These are phyloP conservation scores for Drosophila ambigua DNA, from an alignment of 1,140 invertebrate genomes.

Conservation along the genomic window DNA sequence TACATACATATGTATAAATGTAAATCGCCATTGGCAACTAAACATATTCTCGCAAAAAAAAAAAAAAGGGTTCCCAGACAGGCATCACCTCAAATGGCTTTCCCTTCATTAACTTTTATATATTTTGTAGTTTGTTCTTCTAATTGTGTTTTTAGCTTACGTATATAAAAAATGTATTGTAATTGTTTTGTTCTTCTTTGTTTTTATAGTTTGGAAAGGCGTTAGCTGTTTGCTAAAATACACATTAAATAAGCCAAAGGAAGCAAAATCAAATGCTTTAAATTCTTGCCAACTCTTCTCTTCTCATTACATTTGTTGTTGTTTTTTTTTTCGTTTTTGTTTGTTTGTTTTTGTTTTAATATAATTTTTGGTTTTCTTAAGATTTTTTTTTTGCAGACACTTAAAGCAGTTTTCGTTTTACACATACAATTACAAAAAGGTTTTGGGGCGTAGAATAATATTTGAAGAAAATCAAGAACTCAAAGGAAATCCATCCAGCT, in stretches of 20 bases:
- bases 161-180: constrained; percentile 14
- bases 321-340: constrained; percentile 2
- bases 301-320: constrained; percentile 32
- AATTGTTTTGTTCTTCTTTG: constrained; percentile 3
- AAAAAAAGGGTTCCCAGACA: constrained; percentile 27
- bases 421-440: constrained; percentile 39
- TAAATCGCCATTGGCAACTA: constrained; percentile 25
- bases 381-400: constrained; percentile 44
- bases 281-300: constrained; percentile 57
- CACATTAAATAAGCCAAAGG: constrained; percentile 53
- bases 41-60: constrained; percentile 8
- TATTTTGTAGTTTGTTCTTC: background rate
- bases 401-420: constrained; percentile 70
- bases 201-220: constrained; percentile 43
- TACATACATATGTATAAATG: constrained; percentile 1
- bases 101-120: constrained; percentile 25
- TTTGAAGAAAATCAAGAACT: constrained; percentile 17
- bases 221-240: constrained; percentile 39
- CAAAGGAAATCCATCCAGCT: background rate
- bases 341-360: constrained; percentile 14
- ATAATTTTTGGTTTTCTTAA: constrained; percentile 25
- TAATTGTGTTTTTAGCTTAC: constrained; percentile 2
- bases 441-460: constrained; percentile 19
- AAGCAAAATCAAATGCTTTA: constrained; percentile 71
- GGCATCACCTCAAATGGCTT: constrained; percentile 17